Evolutionary conservation across 1,140 invertebrate genomes (phyloP), one percentile per base, ranked within the genome.

Genomic region (Macrobrachium rosenbergii): DNA sequence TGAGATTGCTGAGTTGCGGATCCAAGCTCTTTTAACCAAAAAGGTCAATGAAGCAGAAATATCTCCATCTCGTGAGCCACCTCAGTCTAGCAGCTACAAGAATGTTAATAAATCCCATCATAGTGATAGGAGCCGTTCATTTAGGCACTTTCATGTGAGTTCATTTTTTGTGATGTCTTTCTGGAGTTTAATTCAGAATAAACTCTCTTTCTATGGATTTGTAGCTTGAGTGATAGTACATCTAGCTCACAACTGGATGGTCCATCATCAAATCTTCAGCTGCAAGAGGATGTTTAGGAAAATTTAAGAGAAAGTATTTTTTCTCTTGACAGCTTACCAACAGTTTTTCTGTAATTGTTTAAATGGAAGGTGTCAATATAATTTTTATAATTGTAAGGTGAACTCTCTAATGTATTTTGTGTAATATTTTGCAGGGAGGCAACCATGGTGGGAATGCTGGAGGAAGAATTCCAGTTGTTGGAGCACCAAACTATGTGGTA

Each of bases 1-100:
- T 75, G 84, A 87, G 58, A 87, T 87, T 80, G 84, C 84, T 6
- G 84, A 87, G 84, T 63, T 87, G 2, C 84, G 84, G 37, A 81
- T 87, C 21, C 84, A 87, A 64, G 84, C 84, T 58, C 67, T 87
- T 14, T 67, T 87, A 58, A 80, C 63, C 59, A 87, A 87, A 78
- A 67, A 77, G 11, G 78, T 81, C 16, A 87, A 87, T 80, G 84
- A 87, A 58, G 84, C 84, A 10, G 84, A 87, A 78, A 78, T 87
- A 19, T 87, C 84, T 14, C 84, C 84, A 43, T 64, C 84, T 23
- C 77, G 45, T 16, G 84, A 87, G 2, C 84, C 78, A 37, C 64
- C 67, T 67, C 63, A 72, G 5, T 58, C 63, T 14, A 62, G 12
- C 52, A 80, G 69, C n/a, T 63, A 67, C 28, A 63, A 59, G 8